Evolutionary conservation across 92 coral and sea anemone species (phyloP), one percentile per base, ranked within the genome.

Genomic region (Epizoanthus stellaris): DNA sequence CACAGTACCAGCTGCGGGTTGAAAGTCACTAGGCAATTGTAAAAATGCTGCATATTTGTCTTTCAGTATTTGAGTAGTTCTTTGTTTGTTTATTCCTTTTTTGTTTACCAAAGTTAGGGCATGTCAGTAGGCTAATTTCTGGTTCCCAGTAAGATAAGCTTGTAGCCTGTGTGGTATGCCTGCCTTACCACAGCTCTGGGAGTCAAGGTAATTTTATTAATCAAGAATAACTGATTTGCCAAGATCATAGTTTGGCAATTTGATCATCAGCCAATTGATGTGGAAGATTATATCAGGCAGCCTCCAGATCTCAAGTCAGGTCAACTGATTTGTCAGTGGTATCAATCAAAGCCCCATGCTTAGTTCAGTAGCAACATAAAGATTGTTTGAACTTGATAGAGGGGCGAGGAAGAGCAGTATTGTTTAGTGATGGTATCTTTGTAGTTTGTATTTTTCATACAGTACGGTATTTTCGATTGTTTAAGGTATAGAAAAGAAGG

Each of bases 361-460:
- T 0, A 10, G 56, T 52, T 15, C 54, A 1, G 1, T 13, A 11
- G 2, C 13, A 6, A 49, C 54, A 47, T 0, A 12, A 10, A 47
- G 12, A 12, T 47, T 47, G 14, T 9, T 9, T 49, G 54, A 49
- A 8, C 54, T 49, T 49, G 2, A 30, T 30, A 30, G 10, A 52
- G 56, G 56, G 14, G 56, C 56, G 0, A 52, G 56, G 56, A 13
- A 9, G 56, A 10, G 13, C 54, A 49, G 10, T 52, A 52, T 52
- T 49, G 54, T 7, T 68, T 68, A 68, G 14, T 17, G 71, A 12
- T 67, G 8, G 6, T 68, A 13, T 36, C 52, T 38, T 68, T 68
- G 73, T 38, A 68, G 52, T 68, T 68, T 68, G 73, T 68, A 68
- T 66, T 38, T 66, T 68, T 68, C 73, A 68, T 68, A 68, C 11